Evolutionary conservation across 2,888 invertebrate species (phyloP).

Genomic region (Oxyteleia sp.): DNA sequence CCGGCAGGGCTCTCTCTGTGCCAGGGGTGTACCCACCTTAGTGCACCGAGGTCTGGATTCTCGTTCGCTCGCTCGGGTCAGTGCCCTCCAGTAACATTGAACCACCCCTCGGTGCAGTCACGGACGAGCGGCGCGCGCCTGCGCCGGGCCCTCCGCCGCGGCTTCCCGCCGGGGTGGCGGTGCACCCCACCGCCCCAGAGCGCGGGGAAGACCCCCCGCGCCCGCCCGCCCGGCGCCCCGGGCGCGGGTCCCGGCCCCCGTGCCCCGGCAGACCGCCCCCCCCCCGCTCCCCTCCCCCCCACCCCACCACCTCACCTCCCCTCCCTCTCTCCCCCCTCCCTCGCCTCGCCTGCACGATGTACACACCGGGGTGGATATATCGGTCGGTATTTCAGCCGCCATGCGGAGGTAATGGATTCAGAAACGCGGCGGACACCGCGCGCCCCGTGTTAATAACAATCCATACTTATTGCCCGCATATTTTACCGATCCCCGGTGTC

Average conservation of each 20-base stretch:
- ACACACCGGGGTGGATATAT: conserved; percentile 87
- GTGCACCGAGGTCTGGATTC: conserved; percentile 84
- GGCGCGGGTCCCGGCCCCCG: too few species aligned
- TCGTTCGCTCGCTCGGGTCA: conserved; percentile 85
- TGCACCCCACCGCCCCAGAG: not conserved
- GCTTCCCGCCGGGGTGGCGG: not conserved
- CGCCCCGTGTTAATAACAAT: conserved; percentile 88
- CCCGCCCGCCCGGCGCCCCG: not conserved
- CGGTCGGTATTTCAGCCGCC: conserved; percentile 88
- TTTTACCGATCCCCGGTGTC: conserved; percentile 87
- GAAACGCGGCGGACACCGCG: conserved; percentile 87
- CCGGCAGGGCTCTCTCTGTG: conserved; percentile 75
- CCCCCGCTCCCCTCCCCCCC: too few species aligned
- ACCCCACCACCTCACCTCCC: too few species aligned
- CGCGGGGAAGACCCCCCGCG: not conserved
- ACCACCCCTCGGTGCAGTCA: conserved; percentile 87
- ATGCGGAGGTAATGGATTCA: conserved; percentile 88
- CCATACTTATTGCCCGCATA: conserved; percentile 88
- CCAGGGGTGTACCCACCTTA: conserved; percentile 85
- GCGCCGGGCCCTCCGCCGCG: conserved; percentile 74
- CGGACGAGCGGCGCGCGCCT: conserved; percentile 84
- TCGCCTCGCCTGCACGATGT: conserved; percentile 80
- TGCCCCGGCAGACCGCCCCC: too few species aligned
- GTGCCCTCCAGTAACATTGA: conserved; percentile 88
- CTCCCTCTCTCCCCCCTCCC: conserved; percentile 17